Conservation (phyloP, 2,113 vertebrate species). For the Euleptes europaea region DNA sequence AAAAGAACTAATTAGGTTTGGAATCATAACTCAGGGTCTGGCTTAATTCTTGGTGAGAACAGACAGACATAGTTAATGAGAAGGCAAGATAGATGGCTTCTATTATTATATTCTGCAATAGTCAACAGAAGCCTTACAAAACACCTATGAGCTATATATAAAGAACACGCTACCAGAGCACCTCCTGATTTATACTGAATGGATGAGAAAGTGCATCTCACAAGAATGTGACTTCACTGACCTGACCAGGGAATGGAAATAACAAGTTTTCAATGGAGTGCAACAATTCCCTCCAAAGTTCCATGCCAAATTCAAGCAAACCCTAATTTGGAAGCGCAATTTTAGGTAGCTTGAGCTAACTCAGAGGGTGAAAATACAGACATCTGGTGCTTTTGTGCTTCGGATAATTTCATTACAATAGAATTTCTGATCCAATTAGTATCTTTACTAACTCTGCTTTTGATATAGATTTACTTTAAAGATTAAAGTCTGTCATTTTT, state of each 20-base stretch:
- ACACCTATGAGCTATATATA: background rate
- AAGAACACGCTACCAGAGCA: background rate
- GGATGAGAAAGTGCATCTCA: background rate
- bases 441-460: background rate
- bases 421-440: background rate
- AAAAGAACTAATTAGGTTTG: constrained; percentile 1
- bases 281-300: background rate
- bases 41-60: background rate
- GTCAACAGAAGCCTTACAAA: background rate
- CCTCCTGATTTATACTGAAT: background rate
- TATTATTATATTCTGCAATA: background rate
- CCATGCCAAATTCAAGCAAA: background rate
- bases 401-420: background rate
- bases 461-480: background rate
- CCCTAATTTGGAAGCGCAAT: background rate
- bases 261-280: background rate
- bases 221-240: background rate
- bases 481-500: background rate
- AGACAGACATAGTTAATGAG: background rate
- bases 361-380: background rate
- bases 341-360: no score
- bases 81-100: background rate
- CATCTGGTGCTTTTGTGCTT: background rate
- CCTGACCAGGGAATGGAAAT: background rate
- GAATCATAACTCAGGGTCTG: background rate